These are phyloP conservation scores for Agrotis exclamationis DNA, from an alignment of 2,888 invertebrate genomes.

Conservation along the genomic window DNA sequence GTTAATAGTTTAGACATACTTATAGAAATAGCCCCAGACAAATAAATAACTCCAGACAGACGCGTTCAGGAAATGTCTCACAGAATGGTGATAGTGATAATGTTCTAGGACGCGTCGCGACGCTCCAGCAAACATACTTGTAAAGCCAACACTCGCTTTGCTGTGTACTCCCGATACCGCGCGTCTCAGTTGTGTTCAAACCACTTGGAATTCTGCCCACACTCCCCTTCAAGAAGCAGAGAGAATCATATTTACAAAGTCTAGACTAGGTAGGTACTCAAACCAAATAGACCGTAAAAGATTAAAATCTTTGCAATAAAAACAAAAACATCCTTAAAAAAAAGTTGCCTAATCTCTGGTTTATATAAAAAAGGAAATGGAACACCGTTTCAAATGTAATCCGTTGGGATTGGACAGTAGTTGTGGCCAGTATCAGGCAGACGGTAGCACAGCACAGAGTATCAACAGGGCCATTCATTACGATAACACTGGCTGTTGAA, in stretches of 20 bases:
- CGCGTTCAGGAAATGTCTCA: conserved; percentile 22
- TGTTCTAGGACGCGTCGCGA: conserved; percentile 29
- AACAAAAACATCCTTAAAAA: conserved; percentile 10
- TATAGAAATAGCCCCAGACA: background rate
- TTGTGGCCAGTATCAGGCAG: conserved; percentile 56
- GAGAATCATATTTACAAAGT: conserved; percentile 49
- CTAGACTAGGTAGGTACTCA: conserved; percentile 53
- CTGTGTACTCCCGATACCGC: conserved; percentile 49
- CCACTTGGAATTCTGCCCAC: conserved; percentile 62
- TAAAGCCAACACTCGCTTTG: conserved; percentile 49
- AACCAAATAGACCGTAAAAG: conserved; percentile 49
- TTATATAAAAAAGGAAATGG: conserved; percentile 48
- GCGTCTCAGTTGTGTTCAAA: conserved; percentile 44
- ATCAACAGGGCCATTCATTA: conserved; percentile 72
- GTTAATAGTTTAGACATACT: too few species aligned
- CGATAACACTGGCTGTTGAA: conserved; percentile 66
- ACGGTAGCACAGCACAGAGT: conserved; percentile 67
- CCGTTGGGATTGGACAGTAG: conserved; percentile 47
- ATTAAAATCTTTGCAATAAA: conserved; percentile 12
- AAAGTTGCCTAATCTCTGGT: conserved; percentile 43
- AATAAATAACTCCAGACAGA: conserved; percentile 10
- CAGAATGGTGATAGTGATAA: conserved; percentile 26
- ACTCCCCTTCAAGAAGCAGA: conserved; percentile 24
- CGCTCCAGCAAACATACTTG: conserved; percentile 49
- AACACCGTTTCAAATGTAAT: conserved; percentile 49